Evolutionary conservation across 2,888 invertebrate species (phyloP), one percentile per base, ranked within the genome.

Genomic region (Ommatoiulus sabulosus): DNA sequence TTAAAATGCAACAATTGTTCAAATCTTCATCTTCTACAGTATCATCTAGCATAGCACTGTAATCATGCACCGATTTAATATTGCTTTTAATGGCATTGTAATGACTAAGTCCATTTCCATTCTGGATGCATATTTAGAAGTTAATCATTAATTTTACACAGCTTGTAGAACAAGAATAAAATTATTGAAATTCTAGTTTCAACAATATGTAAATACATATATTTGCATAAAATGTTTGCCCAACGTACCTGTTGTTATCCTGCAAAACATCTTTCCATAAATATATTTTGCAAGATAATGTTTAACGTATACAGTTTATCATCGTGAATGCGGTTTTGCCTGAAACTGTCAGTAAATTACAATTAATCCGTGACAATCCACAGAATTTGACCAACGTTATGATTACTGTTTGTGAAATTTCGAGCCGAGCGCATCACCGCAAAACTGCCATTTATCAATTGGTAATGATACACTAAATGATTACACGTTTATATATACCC

Each of bases 401-500:
- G 2, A 35, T 35, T 35, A 35, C 35, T 35, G 35, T 35, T 35
- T 35, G 3, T 80, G 35, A 12, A 10, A 35, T 80, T 24, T 8
- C 10, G 15, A 80, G 35, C 35, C 80, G 35, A 80, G 80, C 35
- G 35, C 80, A 80, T 10, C 80, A 80, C 7, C 15, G 35, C 80
- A 80, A 80, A 35, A 80, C 80, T 43, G 80, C 12, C 80, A 35
- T 35, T 80, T 80, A 15, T 80, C 80, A 80, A 35, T 80, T 80
- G 80, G 35, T 35, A 35, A 35, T 80, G 15, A 35, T 7, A 80
- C 12, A 80, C 80, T 15, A 7, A 63, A 72, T 20, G 24, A 35
- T 35, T 35, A 80, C 8, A 35, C 80, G 80, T 43, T 80, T 72
- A 72, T 72, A 80, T 80, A 80, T 20, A 63, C 80, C 12, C 35